Evolutionary conservation across 2,888 invertebrate species (phyloP).

Genomic region (Habrosyne pyritoides): DNA sequence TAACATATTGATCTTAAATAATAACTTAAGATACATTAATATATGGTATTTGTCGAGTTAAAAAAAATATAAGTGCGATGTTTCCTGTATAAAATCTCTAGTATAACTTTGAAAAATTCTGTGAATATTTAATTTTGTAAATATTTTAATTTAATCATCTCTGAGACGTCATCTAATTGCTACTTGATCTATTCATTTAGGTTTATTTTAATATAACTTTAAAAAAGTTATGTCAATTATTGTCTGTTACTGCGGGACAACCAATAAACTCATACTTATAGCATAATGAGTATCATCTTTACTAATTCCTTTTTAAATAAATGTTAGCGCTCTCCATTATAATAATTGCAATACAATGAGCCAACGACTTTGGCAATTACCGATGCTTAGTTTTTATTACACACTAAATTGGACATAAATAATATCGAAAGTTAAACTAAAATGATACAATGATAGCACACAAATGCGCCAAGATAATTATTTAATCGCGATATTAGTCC

Average conservation of each 20-base stretch:
- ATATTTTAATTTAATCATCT: too few species aligned
- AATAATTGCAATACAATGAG: conserved; percentile 2
- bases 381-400: conserved; percentile 19
- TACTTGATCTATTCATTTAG: too few species aligned
- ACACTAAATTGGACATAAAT: conserved; percentile 24
- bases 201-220: too few species aligned
- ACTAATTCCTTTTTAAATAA: not conserved
- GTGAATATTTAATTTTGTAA: too few species aligned
- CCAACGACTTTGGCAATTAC: conserved; percentile 3
- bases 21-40: not conserved
- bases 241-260: too few species aligned
- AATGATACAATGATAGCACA: conserved; percentile 63
- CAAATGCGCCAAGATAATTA: conserved; percentile 63
- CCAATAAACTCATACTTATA: too few species aligned
- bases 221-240: too few species aligned
- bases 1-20: not conserved
- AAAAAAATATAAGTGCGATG: too few species aligned
- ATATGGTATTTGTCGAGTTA: not conserved
- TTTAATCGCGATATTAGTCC: conserved; percentile 69
- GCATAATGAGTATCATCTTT: not conserved
- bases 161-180: too few species aligned
- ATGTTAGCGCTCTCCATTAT: not conserved
- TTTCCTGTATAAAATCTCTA: too few species aligned
- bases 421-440: conserved; percentile 58
- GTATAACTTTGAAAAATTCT: too few species aligned